phyloP scores from a whole-genome alignment of 2,797 vertebrate species.

The Sebastes iracundus region DNA sequence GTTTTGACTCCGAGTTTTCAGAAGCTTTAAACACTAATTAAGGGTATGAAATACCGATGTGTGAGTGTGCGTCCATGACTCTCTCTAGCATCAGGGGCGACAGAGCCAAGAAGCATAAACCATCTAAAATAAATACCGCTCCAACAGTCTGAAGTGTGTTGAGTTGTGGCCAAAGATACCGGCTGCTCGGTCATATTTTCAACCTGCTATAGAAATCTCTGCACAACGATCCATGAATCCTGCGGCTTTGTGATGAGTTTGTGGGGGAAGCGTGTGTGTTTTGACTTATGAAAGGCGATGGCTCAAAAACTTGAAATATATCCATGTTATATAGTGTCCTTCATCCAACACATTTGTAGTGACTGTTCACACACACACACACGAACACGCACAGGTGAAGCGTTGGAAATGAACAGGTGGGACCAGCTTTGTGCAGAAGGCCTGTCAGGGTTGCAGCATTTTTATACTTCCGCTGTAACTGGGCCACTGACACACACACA shows the following conservation, averaged over 20 bases:
- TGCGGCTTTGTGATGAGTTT: constrained; percentile 16
- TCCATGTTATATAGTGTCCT: constrained; percentile 21
- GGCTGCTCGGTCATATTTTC: constrained; percentile 55
- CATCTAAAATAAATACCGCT: constrained; percentile 49
- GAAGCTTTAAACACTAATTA: background rate
- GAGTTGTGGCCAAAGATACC: constrained; percentile 40
- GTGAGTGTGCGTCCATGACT: background rate
- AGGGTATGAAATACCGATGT: background rate
- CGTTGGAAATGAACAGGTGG: constrained; percentile 66
- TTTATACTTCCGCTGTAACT: constrained; percentile 61
- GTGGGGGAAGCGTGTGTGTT: background rate
- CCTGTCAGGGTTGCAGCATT: constrained; percentile 56
- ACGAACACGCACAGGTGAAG: constrained; percentile 31
- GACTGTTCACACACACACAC: background rate
- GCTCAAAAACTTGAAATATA: constrained; percentile 11
- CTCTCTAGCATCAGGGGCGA: background rate
- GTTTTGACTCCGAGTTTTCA: background rate
- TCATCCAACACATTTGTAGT: constrained; percentile 30
- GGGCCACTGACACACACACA: constrained; percentile 59
- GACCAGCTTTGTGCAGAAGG: constrained; percentile 47
- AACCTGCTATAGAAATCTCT: constrained; percentile 36
- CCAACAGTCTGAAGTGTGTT: constrained; percentile 34
- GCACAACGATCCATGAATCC: constrained; percentile 40
- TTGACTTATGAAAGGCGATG: background rate
- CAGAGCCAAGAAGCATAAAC: constrained; percentile 43